These are phyloP conservation scores for Haemorhous mexicanus DNA, from an alignment of 2,113 vertebrate genomes.

Conservation along the genomic window DNA sequence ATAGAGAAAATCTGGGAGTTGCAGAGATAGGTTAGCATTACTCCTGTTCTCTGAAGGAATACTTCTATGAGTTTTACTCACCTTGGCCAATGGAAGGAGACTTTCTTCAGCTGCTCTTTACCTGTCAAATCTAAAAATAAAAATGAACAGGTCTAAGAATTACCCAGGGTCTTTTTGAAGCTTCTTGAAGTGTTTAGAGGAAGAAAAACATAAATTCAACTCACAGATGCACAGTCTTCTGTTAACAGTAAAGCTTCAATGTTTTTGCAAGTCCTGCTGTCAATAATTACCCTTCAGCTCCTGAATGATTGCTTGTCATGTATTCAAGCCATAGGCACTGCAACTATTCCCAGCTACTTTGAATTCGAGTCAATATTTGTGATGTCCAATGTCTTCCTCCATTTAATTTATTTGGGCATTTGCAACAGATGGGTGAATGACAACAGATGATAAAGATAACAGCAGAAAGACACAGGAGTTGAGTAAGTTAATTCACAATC, in stretches of 20 bases:
- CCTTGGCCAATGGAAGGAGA: background rate
- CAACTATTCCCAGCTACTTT: background rate
- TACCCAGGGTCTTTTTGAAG: background rate
- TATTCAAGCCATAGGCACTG: background rate
- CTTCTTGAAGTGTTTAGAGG: background rate
- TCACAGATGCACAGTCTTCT: background rate
- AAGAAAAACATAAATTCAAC: background rate
- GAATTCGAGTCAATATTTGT: constrained; percentile 9
- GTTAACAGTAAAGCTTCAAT: background rate
- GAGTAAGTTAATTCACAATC: background rate
- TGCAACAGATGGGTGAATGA: background rate
- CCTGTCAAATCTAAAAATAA: background rate
- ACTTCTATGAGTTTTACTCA: background rate
- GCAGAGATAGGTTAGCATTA: background rate
- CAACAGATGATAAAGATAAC: constrained; percentile 4
- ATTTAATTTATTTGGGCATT: background rate
- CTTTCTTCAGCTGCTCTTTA: background rate
- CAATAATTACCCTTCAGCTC: background rate
- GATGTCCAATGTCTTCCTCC: background rate
- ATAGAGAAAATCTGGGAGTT: background rate
- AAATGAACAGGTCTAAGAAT: background rate
- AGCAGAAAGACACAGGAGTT: background rate
- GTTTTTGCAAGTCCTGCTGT: background rate
- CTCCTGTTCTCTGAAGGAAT: background rate
- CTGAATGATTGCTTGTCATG: background rate